Evolutionary conservation across 2,113 vertebrate genomes (phyloP), one percentile per base, ranked within the genome.

Genomic region (Setophaga petechia): DNA sequence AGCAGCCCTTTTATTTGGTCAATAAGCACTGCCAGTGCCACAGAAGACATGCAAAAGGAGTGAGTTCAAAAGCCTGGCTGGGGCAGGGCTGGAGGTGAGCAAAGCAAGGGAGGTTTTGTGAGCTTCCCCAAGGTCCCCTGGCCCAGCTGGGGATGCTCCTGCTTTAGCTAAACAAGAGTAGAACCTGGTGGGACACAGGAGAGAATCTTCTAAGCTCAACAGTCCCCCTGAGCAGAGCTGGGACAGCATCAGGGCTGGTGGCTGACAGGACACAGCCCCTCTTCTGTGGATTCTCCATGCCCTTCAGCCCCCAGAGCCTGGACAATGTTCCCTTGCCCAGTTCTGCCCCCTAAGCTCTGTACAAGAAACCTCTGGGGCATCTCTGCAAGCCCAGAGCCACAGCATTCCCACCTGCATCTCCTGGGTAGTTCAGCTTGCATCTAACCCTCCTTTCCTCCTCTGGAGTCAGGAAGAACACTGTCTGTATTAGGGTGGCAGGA

Each of bases 51-150:
- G 5, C 12, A 47, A 24, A 73, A 80, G 11, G 35, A 74, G 23
- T 12, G 30, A 78, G 28, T 12, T 43, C 52, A 28, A 39, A 84
- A 54, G 33, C 12, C 23, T 14, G 5, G 14, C 24, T 91, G 39
- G 28, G 31, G 15, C 4, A 3, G 59, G 27, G 27, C 0, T 31
- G 27, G 31, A 68, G 57, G 57, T 1, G 5, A 46, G 23, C 4
- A 31, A 82, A 65, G 19, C 0, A 2, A 89, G 33, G 33, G 9
- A 63, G 37, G 11, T 14, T 79, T 83, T 75, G 43, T 13, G 51
- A 11, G 3, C 39, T 51, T 35, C 51, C 28, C 7, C 47, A 27
- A 43, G 11, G 16, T 51, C 2, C 15, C 8, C 49, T 6, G 43
- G 41, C 17, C 51, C 46, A 65, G 62, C 22, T 55, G 39, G 24